Evolutionary conservation across 53 echinoderm and acorn worm genomes (phyloP), one percentile per base, ranked within the genome.

Genomic region (Arbacia lixula): DNA sequence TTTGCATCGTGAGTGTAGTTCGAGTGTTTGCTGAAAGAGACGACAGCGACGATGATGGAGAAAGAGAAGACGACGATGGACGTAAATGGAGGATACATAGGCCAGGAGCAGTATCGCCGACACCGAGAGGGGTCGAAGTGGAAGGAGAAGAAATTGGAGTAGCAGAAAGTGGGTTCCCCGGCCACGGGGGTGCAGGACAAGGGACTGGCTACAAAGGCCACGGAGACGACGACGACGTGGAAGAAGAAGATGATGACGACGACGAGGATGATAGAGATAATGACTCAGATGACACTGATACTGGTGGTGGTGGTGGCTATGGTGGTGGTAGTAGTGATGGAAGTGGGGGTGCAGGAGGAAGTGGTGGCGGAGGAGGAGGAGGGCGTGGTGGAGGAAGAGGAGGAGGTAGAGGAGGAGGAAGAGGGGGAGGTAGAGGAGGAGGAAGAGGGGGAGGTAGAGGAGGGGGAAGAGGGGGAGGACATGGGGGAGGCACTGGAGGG

Each of bases 391-490:
- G 5, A 46, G 73, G 36, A 27, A 21, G 16, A 73, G 17, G 53
- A 73, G 10, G 73, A 73, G 8, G 34, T 10, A 12, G 73, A 73
- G 16, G 73, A 73, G 8, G 73, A 73, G 30, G 50, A 31, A 19
- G 73, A 16, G 21, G 57, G 9, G 6, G 64, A 64, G 29, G 30
- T 6, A 3, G 64, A 64, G 3, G 6, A 64, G 5, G 29, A 26
- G 8, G 64, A 64, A 6, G 33, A 31, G 26, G 64, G 64, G 5
- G 29, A 19, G n/a, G 30, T 6, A 29, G 33, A 57, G 2, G 36
- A 77, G 16, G 37, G 38, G 20, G 57, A 36, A 12, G 77, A 57
- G 57, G 77, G 51, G 28, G 52, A 28, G 5, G 73, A 73, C 5
- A 52, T 30, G n/a, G 57, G 21, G n/a, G 57, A 2, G 73, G 40